Evolutionary conservation across 30 jellyfish, hydroid and myxozoan species (phyloP).

Genomic region (Hydractinia echinata): DNA sequence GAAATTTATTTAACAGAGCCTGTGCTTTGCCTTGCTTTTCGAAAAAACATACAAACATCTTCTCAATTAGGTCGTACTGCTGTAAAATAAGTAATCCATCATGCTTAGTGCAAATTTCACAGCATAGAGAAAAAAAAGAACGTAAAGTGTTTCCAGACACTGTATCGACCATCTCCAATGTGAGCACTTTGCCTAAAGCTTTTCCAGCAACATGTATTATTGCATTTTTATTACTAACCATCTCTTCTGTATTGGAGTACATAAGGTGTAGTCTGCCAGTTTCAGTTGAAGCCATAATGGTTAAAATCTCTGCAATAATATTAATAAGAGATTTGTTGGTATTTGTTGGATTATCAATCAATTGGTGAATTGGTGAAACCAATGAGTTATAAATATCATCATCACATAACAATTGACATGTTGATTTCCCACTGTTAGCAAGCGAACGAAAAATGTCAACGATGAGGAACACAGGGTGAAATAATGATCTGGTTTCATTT

Average conservation of each 20-base stretch:
- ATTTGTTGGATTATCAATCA: slow-evolving; percentile 32
- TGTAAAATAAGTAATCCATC: slow-evolving; percentile 6
- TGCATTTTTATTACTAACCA: not conserved
- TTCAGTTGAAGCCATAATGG: slow-evolving; percentile 49
- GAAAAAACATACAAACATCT: not conserved
- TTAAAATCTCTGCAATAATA: slow-evolving; percentile 58
- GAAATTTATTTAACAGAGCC: not conserved
- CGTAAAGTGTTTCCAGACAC: not conserved
- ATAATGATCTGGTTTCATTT: not conserved
- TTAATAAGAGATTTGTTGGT: slow-evolving; percentile 24
- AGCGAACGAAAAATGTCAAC: not conserved
- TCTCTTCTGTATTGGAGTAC: slow-evolving; percentile 28
- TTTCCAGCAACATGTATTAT: not conserved
- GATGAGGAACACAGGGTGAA: not conserved
- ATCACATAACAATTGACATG: not conserved
- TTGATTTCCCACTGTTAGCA: not conserved
- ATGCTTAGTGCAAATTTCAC: slow-evolving; percentile 3
- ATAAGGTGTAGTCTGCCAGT: slow-evolving; percentile 60
- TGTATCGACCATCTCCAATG: too few species aligned
- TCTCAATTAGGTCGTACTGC: not conserved
- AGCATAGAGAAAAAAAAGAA: not conserved
- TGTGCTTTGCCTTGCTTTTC: not conserved
- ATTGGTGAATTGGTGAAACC: slow-evolving; percentile 55
- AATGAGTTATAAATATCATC: slow-evolving; percentile 54
- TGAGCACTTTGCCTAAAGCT: not conserved